Base-by-base conservation (phyloP, 2,888 invertebrate species). In the Limnephilus auricula region DNA sequence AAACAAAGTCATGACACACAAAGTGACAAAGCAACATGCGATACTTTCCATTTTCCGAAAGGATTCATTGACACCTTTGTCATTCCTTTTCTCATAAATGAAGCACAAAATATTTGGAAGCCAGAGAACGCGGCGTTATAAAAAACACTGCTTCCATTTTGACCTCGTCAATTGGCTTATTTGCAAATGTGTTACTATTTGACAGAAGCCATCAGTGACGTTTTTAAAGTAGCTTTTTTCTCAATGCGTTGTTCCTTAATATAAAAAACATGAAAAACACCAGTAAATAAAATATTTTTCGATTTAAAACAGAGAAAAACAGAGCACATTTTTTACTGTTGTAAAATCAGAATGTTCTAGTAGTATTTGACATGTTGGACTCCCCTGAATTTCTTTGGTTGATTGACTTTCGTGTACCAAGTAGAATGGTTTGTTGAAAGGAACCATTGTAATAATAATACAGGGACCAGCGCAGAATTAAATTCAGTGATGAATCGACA, bases 1-100 rank as follows among this genome's bases (percentile, higher is more conserved):
- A 85, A 88, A 87, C 87, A 87, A 88, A 88, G 94, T 93, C 94
- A 94, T 32, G 87, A 50, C 78, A 80, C 80, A 13, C 87, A 80
- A 40, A 65, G 86, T 65, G 37, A 30, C 79, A 84, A 79, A 85
- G 90, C 85, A 83, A 32, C 90, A 45, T 18, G 34, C 50, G 82
- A 65, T 86, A 89, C 45, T 50, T 40, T 50, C 37, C 79, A 78
- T 78, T 50, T 37, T 45, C 79, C 84, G 40, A 86, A 65, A 84
- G 34, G 85, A 86, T 31, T 90, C 85, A 85, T 85, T 85, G 85
- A 85, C 30, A 85, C 40, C 40, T 85, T 45, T 85, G 40, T 85
- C 31, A 80, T 31, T 80, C 32, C 32, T 32, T 32, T 80, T 65
- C 65, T n/a, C 65, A 65, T 65, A 65, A 65, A 65, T n/a, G 65